A percentile compares a stretch with the other conserved stretches of the same genome.
These are phyloP conservation scores for Gallinago stenura DNA, from an alignment of 2,797 vertebrate species.

Conservation along the genomic window DNA sequence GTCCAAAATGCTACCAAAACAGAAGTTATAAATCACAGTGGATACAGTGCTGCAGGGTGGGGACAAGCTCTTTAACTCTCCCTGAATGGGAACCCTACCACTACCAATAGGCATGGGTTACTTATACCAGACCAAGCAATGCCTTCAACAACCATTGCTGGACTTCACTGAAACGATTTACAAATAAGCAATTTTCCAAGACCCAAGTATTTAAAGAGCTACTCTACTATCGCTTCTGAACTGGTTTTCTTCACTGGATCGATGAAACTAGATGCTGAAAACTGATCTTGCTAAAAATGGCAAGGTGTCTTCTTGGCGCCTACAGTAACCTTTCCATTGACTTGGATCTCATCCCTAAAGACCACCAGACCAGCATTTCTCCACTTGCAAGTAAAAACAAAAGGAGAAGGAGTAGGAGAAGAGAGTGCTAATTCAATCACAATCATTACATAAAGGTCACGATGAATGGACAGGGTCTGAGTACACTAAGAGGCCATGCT, in stretches of 20 bases:
- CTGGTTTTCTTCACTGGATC: neutral
- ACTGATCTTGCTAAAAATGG: neutral
- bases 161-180: neutral
- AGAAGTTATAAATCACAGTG: neutral
- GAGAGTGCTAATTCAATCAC: neutral
- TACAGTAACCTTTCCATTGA: neutral
- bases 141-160: neutral
- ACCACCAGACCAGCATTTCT: neutral
- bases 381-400: neutral
- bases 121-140: rapidly evolving
- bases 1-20: neutral
- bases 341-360: neutral
- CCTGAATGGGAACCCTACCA: neutral
- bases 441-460: neutral
- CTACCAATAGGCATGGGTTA: neutral
- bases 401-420: neutral
- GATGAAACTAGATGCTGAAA: neutral
- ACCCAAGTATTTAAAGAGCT: neutral
- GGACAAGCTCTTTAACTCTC: neutral
- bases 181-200: neutral
- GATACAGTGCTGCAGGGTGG: neutral
- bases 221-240: neutral
- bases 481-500: neutral
- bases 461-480: neutral
- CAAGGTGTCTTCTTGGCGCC: neutral